These are phyloP conservation scores for Hetaerina titia DNA, from an alignment of 2,888 invertebrate species.

Conservation along the genomic window DNA sequence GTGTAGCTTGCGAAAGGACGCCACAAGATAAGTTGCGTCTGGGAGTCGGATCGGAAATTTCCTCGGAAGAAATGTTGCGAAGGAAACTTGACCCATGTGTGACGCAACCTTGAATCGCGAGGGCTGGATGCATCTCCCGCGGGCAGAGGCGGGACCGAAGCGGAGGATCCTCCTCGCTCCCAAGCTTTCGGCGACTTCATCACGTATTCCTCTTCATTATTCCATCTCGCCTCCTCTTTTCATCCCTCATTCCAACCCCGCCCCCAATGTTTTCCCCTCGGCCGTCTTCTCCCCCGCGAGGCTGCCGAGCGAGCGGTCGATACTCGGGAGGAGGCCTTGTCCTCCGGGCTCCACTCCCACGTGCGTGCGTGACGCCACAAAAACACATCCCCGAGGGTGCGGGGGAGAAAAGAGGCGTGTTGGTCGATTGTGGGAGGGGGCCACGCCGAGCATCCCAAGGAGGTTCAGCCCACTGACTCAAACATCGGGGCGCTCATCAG, in stretches of 20 bases:
- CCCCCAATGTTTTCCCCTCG: neutral
- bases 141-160: neutral
- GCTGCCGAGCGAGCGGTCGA: neutral
- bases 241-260: neutral
- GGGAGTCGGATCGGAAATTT: no score
- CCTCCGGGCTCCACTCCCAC: neutral
- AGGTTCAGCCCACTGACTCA: neutral
- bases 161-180: neutral
- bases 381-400: neutral
- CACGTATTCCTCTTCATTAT: constrained; percentile 15
- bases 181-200: constrained; percentile 5
- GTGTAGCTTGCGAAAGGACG: no score
- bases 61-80: no score
- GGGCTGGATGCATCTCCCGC: neutral
- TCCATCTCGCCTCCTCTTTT: constrained; percentile 16
- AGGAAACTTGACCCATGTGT: no score
- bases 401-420: neutral
- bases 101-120: neutral
- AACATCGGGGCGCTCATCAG: neutral
- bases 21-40: no score
- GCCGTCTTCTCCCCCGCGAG: neutral
- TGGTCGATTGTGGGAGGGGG: neutral
- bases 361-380: constrained; percentile 53
- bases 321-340: constrained; percentile 43
- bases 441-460: neutral